Evolutionary conservation across 2,113 vertebrate species (phyloP).

Genomic region (Anhinga rufa): DNA sequence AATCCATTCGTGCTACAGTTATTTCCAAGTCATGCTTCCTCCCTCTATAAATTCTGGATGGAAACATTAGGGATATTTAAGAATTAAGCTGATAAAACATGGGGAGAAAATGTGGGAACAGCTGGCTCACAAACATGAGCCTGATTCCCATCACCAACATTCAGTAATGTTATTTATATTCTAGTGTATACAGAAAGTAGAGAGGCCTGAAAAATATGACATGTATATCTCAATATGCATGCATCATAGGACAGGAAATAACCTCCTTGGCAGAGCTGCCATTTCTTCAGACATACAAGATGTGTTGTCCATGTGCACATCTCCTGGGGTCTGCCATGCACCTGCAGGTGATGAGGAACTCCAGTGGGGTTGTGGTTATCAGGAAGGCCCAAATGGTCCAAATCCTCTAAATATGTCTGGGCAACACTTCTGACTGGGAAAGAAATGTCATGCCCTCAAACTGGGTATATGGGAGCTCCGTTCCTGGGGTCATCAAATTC

Average conservation of each 20-base stretch:
- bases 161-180: not conserved
- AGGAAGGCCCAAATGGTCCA: not conserved
- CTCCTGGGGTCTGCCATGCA: not conserved
- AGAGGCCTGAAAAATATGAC: not conserved
- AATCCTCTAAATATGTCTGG: not conserved
- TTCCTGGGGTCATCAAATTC: not conserved
- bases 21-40: not conserved
- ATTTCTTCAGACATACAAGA: not conserved
- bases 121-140: not conserved
- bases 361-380: accelerated
- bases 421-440: not conserved
- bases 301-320: not conserved
- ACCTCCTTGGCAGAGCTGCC: not conserved
- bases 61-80: not conserved
- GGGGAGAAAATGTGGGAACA: not conserved
- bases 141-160: not conserved
- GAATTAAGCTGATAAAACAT: not conserved
- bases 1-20: not conserved
- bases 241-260: not conserved
- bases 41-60: not conserved
- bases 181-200: not conserved
- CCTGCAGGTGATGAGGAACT: not conserved
- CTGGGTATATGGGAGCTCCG: not conserved
- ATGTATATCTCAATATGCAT: not conserved
- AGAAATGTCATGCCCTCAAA: not conserved